phyloP scores from a whole-genome alignment of 2,113 vertebrate species.

The Polypterus bichir region DNA sequence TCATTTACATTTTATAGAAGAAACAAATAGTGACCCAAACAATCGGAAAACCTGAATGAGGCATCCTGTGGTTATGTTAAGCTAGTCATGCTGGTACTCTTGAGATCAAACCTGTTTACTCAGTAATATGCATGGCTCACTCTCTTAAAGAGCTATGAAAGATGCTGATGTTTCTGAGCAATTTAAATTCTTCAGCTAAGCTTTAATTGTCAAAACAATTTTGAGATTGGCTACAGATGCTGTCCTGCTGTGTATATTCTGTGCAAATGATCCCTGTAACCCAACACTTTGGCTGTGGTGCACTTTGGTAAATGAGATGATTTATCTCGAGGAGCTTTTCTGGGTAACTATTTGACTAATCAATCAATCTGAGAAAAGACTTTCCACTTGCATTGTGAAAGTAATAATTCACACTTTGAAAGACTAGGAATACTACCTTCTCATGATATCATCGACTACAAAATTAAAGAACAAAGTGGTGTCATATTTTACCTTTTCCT shows the following conservation, averaged over 20 bases:
- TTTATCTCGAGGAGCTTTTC: constrained; percentile 1
- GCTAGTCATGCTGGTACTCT: no score
- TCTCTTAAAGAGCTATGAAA: no score
- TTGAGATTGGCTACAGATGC: background rate
- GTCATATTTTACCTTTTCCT: background rate
- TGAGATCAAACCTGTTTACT: no score
- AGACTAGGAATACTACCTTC: background rate
- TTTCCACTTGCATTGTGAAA: background rate
- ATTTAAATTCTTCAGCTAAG: no score
- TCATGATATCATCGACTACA: background rate
- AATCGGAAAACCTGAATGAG: no score
- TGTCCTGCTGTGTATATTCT: constrained; percentile 1
- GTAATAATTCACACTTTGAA: background rate
- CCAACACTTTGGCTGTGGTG: background rate
- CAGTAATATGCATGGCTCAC: no score
- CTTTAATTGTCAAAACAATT: background rate
- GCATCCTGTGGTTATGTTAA: no score
- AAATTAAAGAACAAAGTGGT: background rate
- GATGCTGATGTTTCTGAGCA: no score
- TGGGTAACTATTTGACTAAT: background rate
- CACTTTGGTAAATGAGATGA: background rate
- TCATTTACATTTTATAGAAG: no score
- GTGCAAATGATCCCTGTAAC: background rate
- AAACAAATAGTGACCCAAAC: no score
- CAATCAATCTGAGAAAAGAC: background rate